Evolutionary conservation across 2,888 invertebrate species (phyloP), one percentile per base, ranked within the genome.

Genomic region (Euzophera pinguis): DNA sequence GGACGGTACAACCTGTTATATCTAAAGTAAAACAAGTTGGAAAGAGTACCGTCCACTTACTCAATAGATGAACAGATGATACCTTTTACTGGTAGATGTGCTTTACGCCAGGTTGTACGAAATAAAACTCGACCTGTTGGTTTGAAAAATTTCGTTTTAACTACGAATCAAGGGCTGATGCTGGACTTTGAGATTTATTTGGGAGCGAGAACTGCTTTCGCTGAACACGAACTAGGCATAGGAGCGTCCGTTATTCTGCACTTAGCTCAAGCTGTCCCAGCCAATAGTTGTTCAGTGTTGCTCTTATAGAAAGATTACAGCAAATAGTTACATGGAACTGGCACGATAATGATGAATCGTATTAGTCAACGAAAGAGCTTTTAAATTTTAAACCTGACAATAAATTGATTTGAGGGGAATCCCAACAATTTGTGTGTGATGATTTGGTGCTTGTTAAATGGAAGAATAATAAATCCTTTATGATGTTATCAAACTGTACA

Each of bases 61-160:
- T n/a, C n/a, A n/a, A n/a, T n/a, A n/a, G n/a, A n/a, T n/a, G n/a
- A n/a, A n/a, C n/a, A n/a, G 29, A 56, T 57, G 54, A 57, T 57
- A 3, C 51, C 53, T 0, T 57, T 61, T 41, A 57, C 50, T 13
- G 60, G 63, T 8, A 41, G 53, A 27, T 62, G 64, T 47, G n/a
- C 45, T 22, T 22, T 42, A 5, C 53, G 62, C 3, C 63, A 63
- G 38, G 58, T 59, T n/a, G 58, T 60, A 0, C 52, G 47, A 41
- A 59, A 57, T 32, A 60, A 64, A 37, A 58, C 59, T 14, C 53
- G 59, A 12, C 60, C 59, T 22, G 56, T 56, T n/a, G 63, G 63
- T 9, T 45, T 63, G 22, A 62, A 63, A 54, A 63, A 58, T 34
- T 57, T 62, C 47, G 56, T 62, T 6, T 35, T 57, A 1, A 60